Evolutionary conservation across 2,888 invertebrate genomes (phyloP).

Genomic region (Rhyacophila evoluta): DNA sequence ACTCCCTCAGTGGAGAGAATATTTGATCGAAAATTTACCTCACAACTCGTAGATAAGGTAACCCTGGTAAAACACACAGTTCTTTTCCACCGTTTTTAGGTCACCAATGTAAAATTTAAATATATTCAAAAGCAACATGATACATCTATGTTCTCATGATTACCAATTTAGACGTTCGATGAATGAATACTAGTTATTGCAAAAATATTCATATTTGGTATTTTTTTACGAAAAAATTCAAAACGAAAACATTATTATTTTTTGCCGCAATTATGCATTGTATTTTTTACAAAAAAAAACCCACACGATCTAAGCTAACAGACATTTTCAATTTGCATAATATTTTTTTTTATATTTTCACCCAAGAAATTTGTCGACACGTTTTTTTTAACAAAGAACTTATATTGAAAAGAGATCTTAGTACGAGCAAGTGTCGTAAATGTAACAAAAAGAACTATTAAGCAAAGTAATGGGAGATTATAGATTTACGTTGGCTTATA

Average conservation of each 20-base stretch:
- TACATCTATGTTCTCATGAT: too few species aligned
- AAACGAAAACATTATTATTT: neutral
- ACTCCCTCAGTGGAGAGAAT: neutral
- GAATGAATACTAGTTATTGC: too few species aligned
- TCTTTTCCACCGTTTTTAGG: too few species aligned
- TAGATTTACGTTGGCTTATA: too few species aligned
- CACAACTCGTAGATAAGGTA: conserved; percentile 49
- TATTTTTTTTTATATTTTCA: neutral
- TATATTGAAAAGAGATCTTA: neutral
- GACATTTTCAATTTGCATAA: neutral
- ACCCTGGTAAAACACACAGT: conserved; percentile 16
- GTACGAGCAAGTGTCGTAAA: neutral
- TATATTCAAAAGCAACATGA: too few species aligned
- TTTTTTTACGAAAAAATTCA: neutral
- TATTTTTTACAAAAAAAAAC: neutral
- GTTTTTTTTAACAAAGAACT: neutral
- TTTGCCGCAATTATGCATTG: neutral
- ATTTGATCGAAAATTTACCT: conserved; percentile 47
- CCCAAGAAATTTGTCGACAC: neutral
- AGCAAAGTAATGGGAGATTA: neutral
- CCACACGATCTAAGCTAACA: neutral
- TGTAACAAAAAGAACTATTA: neutral
- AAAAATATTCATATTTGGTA: too few species aligned
- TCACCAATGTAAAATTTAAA: too few species aligned
- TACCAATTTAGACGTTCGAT: too few species aligned